Conservation (phyloP, 2,888 invertebrate species). For the Harpalus rubripes region DNA sequence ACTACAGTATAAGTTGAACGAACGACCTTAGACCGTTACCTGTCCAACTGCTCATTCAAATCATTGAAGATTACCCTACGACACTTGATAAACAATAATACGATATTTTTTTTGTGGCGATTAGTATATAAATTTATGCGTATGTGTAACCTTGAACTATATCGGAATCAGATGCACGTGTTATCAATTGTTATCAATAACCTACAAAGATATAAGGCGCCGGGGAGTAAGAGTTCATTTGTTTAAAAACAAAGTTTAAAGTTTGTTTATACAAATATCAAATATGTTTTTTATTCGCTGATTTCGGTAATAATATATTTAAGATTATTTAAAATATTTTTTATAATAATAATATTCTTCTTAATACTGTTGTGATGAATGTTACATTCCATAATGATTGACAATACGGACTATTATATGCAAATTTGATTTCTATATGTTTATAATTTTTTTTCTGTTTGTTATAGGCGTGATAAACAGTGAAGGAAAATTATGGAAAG, state of each 20-base stretch:
- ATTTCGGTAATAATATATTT: too few relatives aligned
- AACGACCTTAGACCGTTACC: constrained; percentile 1
- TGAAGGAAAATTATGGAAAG: constrained; percentile 93
- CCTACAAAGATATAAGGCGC: background rate
- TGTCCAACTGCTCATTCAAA: background rate
- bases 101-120: background rate
- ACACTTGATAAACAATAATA: background rate
- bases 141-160: background rate
- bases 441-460: constrained; percentile 15
- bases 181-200: background rate
- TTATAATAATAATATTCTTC: too few relatives aligned
- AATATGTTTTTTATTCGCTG: background rate
- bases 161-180: background rate
- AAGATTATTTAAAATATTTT: too few relatives aligned
- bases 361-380: too few relatives aligned
- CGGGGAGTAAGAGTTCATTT: background rate
- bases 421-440: too few relatives aligned
- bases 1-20: background rate
- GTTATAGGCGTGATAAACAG: constrained; percentile 92
- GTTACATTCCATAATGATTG: too few relatives aligned
- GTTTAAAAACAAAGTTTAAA: background rate
- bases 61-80: background rate
- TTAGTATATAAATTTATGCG: background rate
- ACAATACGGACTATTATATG: too few relatives aligned
- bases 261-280: background rate